These are phyloP conservation scores for Bellardia bayeri DNA, from an alignment of 2,888 invertebrate species.

Conservation along the genomic window DNA sequence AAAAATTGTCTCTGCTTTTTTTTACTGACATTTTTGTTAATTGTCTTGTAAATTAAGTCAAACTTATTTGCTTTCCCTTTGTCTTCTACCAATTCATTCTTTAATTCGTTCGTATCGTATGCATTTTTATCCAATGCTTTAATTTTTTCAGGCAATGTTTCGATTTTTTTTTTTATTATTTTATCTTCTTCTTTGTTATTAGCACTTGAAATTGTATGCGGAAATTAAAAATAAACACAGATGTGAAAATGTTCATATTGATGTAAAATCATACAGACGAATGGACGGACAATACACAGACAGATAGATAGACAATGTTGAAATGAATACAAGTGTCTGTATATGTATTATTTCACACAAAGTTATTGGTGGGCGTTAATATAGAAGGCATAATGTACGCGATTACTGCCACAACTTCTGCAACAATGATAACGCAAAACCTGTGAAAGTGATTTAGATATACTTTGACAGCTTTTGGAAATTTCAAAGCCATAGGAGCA, in stretches of 20 bases:
- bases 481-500: conserved; percentile 49
- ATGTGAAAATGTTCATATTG: conserved; percentile 70
- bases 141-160: conserved; percentile 53
- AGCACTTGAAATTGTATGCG: conserved; percentile 74
- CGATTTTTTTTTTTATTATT: conserved; percentile 35
- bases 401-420: conserved; percentile 47
- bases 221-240: conserved; percentile 77
- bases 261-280: conserved; percentile 58
- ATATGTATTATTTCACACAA: conserved; percentile 24
- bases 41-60: conserved; percentile 82
- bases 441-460: conserved; percentile 68
- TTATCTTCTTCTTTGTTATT: conserved; percentile 49
- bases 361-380: conserved; percentile 54
- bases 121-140: conserved; percentile 47
- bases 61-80: conserved; percentile 55
- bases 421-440: conserved; percentile 56
- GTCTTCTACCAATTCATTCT: conserved; percentile 17
- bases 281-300: conserved; percentile 1
- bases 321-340: conserved; percentile 8
- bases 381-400: conserved; percentile 49
- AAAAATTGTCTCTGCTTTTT: conserved; percentile 62
- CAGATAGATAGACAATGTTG: conserved; percentile 22
- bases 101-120: conserved; percentile 39
- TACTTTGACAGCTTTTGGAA: conserved; percentile 64
- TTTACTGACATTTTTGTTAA: conserved; percentile 75